Percentiles rank a stretch among this genome's conserved stretches.
Conservation (phyloP, 1,140 invertebrate species). For the Aradophagus sp. region DNA sequence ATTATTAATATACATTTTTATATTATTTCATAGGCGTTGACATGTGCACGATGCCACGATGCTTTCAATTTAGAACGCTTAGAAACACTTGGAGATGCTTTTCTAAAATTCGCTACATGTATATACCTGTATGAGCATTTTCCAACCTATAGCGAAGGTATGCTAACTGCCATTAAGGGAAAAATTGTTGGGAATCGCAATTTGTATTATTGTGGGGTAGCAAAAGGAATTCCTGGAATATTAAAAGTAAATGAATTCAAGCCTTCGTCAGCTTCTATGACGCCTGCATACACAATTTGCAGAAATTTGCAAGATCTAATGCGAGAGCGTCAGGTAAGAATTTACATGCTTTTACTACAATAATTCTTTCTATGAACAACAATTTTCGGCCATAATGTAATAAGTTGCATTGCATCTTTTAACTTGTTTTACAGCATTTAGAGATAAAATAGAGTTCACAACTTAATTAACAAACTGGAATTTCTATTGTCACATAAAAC, state of each 20-base stretch:
- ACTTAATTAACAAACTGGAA: no score
- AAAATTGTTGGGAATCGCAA: conserved; percentile 89
- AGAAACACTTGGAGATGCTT: conserved; percentile 92
- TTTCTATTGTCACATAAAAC: no score
- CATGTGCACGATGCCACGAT: conserved; percentile 82
- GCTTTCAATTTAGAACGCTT: conserved; percentile 87
- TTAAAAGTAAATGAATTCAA: conserved; percentile 75
- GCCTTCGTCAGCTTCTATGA: conserved; percentile 82
- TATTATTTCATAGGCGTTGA: conserved; percentile 78
- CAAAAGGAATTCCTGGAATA: conserved; percentile 75
- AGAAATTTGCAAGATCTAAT: conserved; percentile 59
- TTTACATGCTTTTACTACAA: no score
- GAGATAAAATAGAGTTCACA: no score
- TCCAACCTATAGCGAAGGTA: conserved; percentile 83
- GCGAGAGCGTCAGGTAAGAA: conserved; percentile 38
- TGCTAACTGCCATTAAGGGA: conserved; percentile 84
- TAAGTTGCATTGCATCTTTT: no score
- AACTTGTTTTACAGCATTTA: no score
- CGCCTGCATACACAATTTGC: conserved; percentile 76
- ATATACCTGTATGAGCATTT: conserved; percentile 84
- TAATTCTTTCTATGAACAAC: no score
- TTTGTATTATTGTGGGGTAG: conserved; percentile 80
- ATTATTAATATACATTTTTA: no score
- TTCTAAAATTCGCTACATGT: conserved; percentile 87
- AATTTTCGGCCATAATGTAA: no score